These are phyloP conservation scores for Sinocyclocheilus rhinocerous DNA, from an alignment of 2,113 vertebrate genomes.

Conservation along the genomic window DNA sequence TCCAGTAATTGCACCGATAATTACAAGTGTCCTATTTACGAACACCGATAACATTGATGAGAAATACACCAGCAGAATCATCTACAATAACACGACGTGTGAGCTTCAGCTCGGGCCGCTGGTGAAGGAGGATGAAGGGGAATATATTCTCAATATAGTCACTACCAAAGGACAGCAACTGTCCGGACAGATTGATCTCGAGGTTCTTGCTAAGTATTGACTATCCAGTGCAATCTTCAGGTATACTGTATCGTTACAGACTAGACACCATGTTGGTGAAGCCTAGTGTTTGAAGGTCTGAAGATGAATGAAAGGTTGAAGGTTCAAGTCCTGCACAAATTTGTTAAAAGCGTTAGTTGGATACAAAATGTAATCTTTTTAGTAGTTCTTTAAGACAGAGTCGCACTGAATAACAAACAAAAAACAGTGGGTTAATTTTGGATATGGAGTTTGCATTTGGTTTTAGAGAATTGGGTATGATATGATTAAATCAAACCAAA, in stretches of 20 bases:
- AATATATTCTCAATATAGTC: conserved; percentile 9
- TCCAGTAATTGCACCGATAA: fast-evolving
- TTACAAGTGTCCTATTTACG: fast-evolving
- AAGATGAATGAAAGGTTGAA: background rate
- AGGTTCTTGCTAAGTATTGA: conserved; percentile 54
- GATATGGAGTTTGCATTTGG: background rate
- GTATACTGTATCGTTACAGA: background rate
- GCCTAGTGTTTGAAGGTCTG: background rate
- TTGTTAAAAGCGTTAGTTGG: background rate
- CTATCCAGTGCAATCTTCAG: background rate
- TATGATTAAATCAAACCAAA: background rate
- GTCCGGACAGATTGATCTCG: background rate
- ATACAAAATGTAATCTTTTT: background rate
- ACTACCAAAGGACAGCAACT: fast-evolving
- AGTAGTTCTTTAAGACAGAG: no score
- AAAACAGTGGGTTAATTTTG: background rate
- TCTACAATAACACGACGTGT: background rate
- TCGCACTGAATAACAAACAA: background rate
- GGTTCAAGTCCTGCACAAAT: background rate
- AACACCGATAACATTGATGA: fast-evolving
- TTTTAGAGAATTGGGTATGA: background rate
- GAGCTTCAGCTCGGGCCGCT: conserved; percentile 31
- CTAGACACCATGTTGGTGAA: background rate
- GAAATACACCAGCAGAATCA: background rate
- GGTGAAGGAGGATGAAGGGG: background rate